phyloP scores from a whole-genome alignment of 2,113 vertebrate species.

The Clarias macrocephalus region DNA sequence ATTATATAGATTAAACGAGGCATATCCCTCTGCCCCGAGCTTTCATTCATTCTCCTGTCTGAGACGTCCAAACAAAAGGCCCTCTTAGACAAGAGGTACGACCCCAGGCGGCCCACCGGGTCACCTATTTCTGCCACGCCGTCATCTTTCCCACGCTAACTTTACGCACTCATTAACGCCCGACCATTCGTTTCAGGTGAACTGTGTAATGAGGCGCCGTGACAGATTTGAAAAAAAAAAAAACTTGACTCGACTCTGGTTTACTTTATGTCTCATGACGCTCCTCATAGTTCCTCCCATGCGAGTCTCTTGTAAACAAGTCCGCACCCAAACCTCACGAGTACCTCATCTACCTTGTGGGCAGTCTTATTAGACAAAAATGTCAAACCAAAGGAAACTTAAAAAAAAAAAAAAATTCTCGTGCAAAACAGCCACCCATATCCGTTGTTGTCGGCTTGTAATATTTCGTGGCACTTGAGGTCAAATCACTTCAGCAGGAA shows the following conservation, averaged over 20 bases:
- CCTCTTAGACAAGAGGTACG: constrained; percentile 53
- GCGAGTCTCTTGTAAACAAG: constrained; percentile 33
- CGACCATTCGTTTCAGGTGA: constrained; percentile 95
- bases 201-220: constrained; percentile 63
- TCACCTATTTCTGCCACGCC: constrained; percentile 90
- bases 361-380: neutral
- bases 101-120: constrained; percentile 75
- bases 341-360: neutral
- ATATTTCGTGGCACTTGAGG: neutral
- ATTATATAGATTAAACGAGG: constrained; percentile 49
- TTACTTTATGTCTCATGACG: constrained; percentile 1
- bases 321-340: constrained; percentile 9
- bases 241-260: neutral
- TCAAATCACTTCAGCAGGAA: constrained; percentile 49
- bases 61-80: constrained; percentile 64
- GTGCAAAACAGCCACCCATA: neutral
- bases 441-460: neutral
- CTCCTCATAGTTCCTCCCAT: neutral
- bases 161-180: constrained; percentile 82
- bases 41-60: constrained; percentile 50
- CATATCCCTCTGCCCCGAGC: constrained; percentile 56
- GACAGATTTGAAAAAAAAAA: neutral
- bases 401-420: neutral
- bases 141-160: constrained; percentile 95
- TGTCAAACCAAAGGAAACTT: neutral